Conservation (phyloP, 1,140 invertebrate species). For the Oncopodura yosiiana region DNA sequence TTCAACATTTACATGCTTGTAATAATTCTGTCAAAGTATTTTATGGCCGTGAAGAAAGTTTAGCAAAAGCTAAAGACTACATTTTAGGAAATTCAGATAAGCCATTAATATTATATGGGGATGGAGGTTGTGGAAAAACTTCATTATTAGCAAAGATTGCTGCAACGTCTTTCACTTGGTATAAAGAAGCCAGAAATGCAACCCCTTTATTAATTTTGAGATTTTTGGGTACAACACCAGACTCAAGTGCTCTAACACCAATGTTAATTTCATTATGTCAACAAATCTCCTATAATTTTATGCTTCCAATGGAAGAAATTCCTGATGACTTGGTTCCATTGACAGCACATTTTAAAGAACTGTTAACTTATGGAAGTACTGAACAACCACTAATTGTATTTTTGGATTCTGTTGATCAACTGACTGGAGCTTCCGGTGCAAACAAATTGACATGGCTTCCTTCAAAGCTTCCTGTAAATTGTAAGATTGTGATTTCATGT, state of each 20-base stretch:
- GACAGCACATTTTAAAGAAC: constrained; percentile 88
- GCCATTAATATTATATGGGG: constrained; percentile 87
- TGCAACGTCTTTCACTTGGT: constrained; percentile 34
- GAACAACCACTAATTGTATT: constrained; percentile 78
- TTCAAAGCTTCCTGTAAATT: constrained; percentile 72
- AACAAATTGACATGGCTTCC: constrained; percentile 96
- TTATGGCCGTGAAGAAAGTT: constrained; percentile 80
- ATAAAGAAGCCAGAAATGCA: constrained; percentile 36
- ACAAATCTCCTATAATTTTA: constrained; percentile 92
- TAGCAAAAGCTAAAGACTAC: constrained; percentile 71
- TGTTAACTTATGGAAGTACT: constrained; percentile 67
- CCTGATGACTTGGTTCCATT: constrained; percentile 92
- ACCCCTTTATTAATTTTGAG: constrained; percentile 79
- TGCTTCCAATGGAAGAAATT: constrained; percentile 81
- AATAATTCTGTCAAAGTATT: constrained; percentile 94
- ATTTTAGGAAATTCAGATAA: constrained; percentile 70
- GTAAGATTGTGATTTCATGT: constrained; percentile 87
- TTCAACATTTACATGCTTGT: constrained; percentile 93
- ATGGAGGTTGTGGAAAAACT: constrained; percentile 95
- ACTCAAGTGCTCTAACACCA: constrained; percentile 86
- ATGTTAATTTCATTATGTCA: constrained; percentile 91
- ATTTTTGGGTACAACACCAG: constrained; percentile 93
- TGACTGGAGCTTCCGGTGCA: constrained; percentile 86
- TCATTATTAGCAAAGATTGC: constrained; percentile 88
- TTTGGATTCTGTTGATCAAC: constrained; percentile 85